Evolutionary conservation across 2,888 invertebrate genomes (phyloP), one percentile per base, ranked within the genome.

Genomic region (Eurytoma californica): DNA sequence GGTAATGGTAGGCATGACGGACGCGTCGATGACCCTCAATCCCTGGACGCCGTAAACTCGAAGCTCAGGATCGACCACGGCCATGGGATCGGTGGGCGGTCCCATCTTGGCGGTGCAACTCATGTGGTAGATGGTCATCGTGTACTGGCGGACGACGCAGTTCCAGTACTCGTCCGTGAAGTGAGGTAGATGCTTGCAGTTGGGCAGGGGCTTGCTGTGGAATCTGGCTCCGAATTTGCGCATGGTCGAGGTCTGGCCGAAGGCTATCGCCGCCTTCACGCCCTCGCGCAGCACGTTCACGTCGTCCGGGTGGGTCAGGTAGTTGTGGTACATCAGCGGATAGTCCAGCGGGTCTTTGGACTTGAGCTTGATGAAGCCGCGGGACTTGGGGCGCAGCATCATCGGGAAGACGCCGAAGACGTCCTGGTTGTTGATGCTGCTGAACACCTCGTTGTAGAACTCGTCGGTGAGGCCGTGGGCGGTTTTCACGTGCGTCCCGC

Each of bases 291-390:
- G 89, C 0, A 96, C 95, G 47, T 94, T 93, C 0, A 97, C 94
- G 85, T 98, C 98, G 80, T 95, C 94, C 0, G 95, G 95, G 88
- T 97, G 95, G 0, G 96, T 95, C 80, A 98, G 91, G 88, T 98
- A 98, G 89, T 98, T 98, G 86, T 97, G 97, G 85, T 97, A 95
- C 88, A 98, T 93, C 4, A 96, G 91, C 0, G 98, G 98, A 89
- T 97, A 95, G 9, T 96, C 94, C 67, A 93, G 87, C 0, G 95
- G 95, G 86, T 95, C 92, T 7, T 91, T 92, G 1, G 93, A 92
- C 65, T 87, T 92, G 1, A 97, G 90, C 83, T 94, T 95, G 0
- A 98, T 92, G 83, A 93, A 93, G 0, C 98, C 98, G 5, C 94
- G 92, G 77, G 97, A 96, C 86, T 96, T 95, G 0, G 98, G 97